A percentile compares a stretch with the other conserved stretches of the same genome.
Evolutionary conservation across 2,888 invertebrate genomes (phyloP).

Genomic region (Cetonia aurata): DNA sequence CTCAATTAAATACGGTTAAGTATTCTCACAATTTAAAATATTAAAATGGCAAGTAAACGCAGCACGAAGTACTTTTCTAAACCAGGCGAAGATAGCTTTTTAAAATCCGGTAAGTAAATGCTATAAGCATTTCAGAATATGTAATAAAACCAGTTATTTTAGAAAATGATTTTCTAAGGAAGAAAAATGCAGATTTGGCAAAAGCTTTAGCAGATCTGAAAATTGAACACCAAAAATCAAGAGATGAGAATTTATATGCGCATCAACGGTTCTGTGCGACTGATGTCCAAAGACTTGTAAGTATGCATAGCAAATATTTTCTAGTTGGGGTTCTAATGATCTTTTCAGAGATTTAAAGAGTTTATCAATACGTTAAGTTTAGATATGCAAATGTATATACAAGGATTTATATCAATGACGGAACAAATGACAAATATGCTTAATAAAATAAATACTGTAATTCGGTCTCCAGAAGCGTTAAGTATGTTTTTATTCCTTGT

Average conservation of each 20-base stretch:
- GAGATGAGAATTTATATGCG: conserved; percentile 23
- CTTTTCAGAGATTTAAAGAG: conserved; percentile 46
- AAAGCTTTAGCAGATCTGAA: conserved; percentile 46
- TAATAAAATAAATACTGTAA: conserved; percentile 25
- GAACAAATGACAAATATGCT: conserved; percentile 46
- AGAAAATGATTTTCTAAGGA: conserved; percentile 45
- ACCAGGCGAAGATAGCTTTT: conserved; percentile 4
- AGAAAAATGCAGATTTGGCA: conserved; percentile 46
- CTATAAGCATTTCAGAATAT: too few relatives aligned
- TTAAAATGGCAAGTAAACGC: conserved; percentile 16
- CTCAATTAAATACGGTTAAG: background rate
- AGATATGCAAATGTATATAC: conserved; percentile 33
- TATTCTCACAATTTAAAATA: background rate
- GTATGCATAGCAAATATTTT: background rate
- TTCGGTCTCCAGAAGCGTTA: background rate
- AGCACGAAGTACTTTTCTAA: background rate
- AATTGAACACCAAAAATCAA: conserved; percentile 26
- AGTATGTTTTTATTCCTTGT: conserved; percentile 9
- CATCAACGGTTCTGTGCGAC: conserved; percentile 8
- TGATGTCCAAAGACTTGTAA: conserved; percentile 12
- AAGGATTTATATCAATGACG: conserved; percentile 33
- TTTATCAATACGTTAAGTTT: conserved; percentile 39
- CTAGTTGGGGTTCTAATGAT: background rate
- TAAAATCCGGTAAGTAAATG: conserved; percentile 17
- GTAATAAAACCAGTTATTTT: conserved; percentile 8